Evolutionary conservation across 2,113 vertebrate species (phyloP).

Genomic region (Oreochromis niloticus): DNA sequence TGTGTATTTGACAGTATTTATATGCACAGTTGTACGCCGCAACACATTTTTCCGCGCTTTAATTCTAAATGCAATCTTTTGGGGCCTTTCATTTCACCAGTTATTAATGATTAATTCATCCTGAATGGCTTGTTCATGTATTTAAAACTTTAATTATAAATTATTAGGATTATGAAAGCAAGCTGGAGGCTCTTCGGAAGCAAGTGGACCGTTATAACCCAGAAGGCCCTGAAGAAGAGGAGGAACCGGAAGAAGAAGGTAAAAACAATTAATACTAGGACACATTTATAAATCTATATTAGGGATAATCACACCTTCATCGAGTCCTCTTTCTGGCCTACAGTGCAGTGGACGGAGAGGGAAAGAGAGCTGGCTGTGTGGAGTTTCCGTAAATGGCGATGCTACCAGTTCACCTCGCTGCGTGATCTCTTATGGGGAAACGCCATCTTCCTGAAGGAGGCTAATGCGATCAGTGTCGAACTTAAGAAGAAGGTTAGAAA

Average conservation of each 20-base stretch:
- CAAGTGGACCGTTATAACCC: slow-evolving; percentile 91
- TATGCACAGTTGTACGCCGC: rapidly evolving
- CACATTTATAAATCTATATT: not conserved
- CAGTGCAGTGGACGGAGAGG: slow-evolving; percentile 90
- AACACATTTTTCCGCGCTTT: rapidly evolving
- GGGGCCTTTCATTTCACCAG: not conserved
- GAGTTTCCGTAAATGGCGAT: slow-evolving; percentile 94
- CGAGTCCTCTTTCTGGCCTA: not conserved
- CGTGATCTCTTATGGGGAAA: slow-evolving; percentile 95
- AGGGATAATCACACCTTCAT: not conserved
- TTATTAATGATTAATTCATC: not conserved
- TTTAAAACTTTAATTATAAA: not conserved
- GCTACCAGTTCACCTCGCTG: slow-evolving; percentile 97
- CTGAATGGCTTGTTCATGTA: not conserved
- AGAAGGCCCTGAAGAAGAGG: slow-evolving; percentile 86
- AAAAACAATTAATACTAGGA: not conserved
- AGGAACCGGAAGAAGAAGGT: slow-evolving; percentile 94
- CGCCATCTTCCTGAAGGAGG: slow-evolving; percentile 95
- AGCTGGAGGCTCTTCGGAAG: slow-evolving; percentile 91
- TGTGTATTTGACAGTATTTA: not conserved
- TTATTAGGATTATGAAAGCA: slow-evolving; percentile 95
- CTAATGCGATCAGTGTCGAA: slow-evolving; percentile 96
- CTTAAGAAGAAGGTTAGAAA: slow-evolving; percentile 91
- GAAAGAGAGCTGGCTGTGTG: slow-evolving; percentile 88
- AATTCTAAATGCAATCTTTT: not conserved